A percentile compares a stretch with the other conserved stretches of the same genome.
These are phyloP conservation scores for Lumbricus terrestris DNA, from an alignment of 2,888 invertebrate species.

Conservation along the genomic window DNA sequence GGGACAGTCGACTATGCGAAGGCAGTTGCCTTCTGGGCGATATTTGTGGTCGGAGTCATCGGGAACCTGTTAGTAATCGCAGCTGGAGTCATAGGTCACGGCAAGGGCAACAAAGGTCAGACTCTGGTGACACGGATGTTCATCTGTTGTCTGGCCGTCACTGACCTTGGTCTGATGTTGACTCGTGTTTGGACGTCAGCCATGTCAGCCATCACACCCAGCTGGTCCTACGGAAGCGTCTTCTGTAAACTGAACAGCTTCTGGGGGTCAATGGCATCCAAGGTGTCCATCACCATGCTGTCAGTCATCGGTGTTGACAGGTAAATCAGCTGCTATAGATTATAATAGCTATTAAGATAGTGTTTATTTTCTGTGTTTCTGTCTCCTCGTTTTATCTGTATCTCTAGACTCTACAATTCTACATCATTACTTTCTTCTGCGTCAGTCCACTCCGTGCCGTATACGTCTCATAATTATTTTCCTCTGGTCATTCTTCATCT, in stretches of 20 bases:
- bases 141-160: not conserved
- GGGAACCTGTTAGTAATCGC: slow-evolving; percentile 4
- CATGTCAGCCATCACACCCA: not conserved
- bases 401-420: too few species aligned
- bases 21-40: not conserved
- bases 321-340: not conserved
- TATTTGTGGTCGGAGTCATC: not conserved
- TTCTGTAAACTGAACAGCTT: slow-evolving; percentile 3
- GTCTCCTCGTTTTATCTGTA: too few species aligned
- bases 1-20: not conserved
- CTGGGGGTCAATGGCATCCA: slow-evolving; percentile 5
- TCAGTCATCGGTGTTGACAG: slow-evolving; percentile 8
- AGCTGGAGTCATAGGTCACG: not conserved
- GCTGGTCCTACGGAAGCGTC: not conserved
- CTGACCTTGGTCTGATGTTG: slow-evolving; percentile 12
- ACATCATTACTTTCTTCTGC: too few species aligned
- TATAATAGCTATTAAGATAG: too few species aligned
- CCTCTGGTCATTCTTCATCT: too few species aligned
- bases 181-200: not conserved
- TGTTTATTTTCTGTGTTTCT: too few species aligned
- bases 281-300: not conserved
- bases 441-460: too few species aligned
- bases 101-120: not conserved
- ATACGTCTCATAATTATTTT: too few species aligned
- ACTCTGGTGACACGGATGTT: slow-evolving; percentile 7